Conservation (phyloP, 2,888 invertebrate genomes). For the Drosophila phalerata region DNA sequence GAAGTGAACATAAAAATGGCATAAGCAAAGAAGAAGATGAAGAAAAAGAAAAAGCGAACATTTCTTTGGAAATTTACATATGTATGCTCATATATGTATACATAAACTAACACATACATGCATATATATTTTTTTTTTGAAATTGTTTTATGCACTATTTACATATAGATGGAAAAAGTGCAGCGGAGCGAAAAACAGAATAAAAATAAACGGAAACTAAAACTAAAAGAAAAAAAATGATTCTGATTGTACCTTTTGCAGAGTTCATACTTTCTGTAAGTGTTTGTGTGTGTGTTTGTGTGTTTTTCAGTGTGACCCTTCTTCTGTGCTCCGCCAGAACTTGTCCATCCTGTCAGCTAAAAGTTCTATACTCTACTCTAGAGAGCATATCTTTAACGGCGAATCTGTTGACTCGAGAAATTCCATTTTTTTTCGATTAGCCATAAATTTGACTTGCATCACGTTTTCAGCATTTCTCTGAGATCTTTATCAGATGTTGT, state of each 20-base stretch:
- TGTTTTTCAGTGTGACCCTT: constrained; percentile 47
- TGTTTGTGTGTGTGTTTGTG: constrained; percentile 20
- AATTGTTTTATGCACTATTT: constrained; percentile 54
- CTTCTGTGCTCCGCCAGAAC: constrained; percentile 45
- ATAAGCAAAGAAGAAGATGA: constrained; percentile 30
- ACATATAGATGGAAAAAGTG: constrained; percentile 58
- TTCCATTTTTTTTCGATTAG: constrained; percentile 46
- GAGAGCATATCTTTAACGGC: constrained; percentile 37
- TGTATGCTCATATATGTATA: constrained; percentile 3
- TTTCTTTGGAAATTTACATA: constrained; percentile 41
- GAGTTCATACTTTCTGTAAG: constrained; percentile 71
- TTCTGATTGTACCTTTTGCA: constrained; percentile 74
- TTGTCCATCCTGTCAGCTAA: constrained; percentile 46
- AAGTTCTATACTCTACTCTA: constrained; percentile 32
- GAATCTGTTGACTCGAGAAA: constrained; percentile 43
- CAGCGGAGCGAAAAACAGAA: constrained; percentile 69
- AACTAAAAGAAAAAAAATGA: constrained; percentile 29
- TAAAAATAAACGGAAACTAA: constrained; percentile 25
- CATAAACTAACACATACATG: not conserved
- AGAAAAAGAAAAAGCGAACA: constrained; percentile 32
- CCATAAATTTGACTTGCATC: constrained; percentile 71
- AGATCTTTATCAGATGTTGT: constrained; percentile 61
- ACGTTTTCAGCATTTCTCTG: constrained; percentile 67
- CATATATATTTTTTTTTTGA: constrained; percentile 12
- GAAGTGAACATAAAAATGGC: constrained; percentile 66